Percentiles rank a stretch among this genome's conserved stretches.
These are phyloP conservation scores for Danaus chrysippus DNA, from an alignment of 2,888 invertebrate genomes.

Conservation along the genomic window DNA sequence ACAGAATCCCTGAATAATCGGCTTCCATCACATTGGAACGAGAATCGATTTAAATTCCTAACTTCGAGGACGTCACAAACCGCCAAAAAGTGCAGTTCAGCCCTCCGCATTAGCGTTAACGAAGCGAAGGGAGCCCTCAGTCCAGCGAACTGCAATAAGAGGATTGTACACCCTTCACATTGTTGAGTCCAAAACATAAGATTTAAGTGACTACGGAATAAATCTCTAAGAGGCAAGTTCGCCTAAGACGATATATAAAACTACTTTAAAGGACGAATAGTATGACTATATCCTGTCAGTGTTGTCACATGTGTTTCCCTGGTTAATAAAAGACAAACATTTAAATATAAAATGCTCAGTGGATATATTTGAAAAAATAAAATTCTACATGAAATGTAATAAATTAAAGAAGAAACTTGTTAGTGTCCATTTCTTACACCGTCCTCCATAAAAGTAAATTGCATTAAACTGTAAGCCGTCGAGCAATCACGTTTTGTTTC, in stretches of 20 bases:
- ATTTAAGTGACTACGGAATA: conserved; percentile 1
- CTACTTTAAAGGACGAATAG: conserved; percentile 1
- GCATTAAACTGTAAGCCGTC: conserved; percentile 78
- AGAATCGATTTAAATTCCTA: conserved; percentile 28
- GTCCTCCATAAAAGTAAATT: conserved; percentile 64
- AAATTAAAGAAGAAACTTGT: conserved; percentile 25
- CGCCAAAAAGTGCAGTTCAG: conserved; percentile 72
- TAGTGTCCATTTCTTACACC: conserved; percentile 37
- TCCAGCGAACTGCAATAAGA: conserved; percentile 76
- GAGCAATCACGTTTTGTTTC: conserved; percentile 77
- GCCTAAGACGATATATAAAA: not conserved
- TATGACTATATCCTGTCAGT: not conserved
- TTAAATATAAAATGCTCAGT: too few species aligned
- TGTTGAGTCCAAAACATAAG: conserved; percentile 37
- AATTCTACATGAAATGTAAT: too few species aligned
- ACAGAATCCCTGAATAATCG: conserved; percentile 18
- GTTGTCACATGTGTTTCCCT: too few species aligned
- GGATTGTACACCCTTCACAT: conserved; percentile 70
- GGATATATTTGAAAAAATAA: too few species aligned
- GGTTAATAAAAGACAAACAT: too few species aligned
- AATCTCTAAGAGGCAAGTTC: not conserved
- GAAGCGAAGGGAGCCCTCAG: conserved; percentile 57
- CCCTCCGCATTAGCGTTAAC: conserved; percentile 63
- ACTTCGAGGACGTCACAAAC: conserved; percentile 35
- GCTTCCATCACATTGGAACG: conserved; percentile 8